Percentiles rank a stretch among this genome's conserved stretches.
phyloP scores from a whole-genome alignment of 2,888 invertebrate genomes.

The Chymomyza amoena region DNA sequence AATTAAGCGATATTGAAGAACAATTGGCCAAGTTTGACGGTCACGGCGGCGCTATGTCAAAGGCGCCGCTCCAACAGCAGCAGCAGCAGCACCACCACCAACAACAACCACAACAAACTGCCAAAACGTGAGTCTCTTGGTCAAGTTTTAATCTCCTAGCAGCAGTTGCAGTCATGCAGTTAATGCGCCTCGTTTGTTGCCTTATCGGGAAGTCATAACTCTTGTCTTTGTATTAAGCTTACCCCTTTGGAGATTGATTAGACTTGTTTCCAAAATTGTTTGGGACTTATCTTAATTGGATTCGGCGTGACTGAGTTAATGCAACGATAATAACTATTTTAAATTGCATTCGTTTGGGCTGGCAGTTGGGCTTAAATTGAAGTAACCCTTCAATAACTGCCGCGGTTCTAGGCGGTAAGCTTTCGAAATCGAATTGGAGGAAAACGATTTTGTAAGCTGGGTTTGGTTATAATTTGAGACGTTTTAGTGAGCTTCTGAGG shows the following conservation, averaged over 20 bases:
- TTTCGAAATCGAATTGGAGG: background rate
- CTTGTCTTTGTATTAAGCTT: background rate
- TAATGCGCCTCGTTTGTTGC: background rate
- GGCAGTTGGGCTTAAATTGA: background rate
- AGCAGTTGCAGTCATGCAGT: background rate
- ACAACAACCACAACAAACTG: constrained; percentile 27
- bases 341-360: background rate
- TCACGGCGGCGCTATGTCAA: constrained; percentile 44
- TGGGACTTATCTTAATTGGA: background rate
- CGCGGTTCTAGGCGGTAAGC: too few relatives aligned
- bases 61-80: constrained; percentile 38
- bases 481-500: too few relatives aligned
- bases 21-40: constrained; percentile 74
- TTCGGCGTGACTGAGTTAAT: background rate
- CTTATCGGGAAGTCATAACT: background rate
- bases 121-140: constrained; percentile 46
- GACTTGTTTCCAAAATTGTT: background rate
- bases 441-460: background rate
- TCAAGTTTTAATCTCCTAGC: constrained; percentile 10
- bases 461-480: too few relatives aligned
- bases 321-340: background rate
- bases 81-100: constrained; percentile 24
- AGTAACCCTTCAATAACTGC: too few relatives aligned
- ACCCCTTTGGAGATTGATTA: background rate
- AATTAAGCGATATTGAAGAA: constrained; percentile 78